Evolutionary conservation across 2,888 invertebrate genomes (phyloP).

Genomic region (Apocheima hispidaria): DNA sequence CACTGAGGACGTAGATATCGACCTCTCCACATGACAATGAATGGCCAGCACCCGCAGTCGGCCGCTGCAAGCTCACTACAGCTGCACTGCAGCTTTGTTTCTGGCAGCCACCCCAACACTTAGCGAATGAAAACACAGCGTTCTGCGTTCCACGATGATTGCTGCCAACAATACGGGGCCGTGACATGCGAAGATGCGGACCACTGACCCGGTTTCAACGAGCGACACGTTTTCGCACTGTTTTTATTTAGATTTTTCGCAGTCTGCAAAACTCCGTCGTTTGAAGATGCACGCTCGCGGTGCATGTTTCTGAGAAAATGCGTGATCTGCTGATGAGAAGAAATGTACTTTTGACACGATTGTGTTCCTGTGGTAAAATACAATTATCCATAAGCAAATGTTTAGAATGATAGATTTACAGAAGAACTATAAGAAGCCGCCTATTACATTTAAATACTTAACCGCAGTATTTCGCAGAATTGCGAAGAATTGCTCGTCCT

Average conservation of each 20-base stretch:
- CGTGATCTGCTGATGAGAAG: conserved; percentile 28
- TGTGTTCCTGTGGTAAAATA: neutral
- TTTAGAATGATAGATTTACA: too few species aligned
- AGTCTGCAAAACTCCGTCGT: conserved; percentile 26
- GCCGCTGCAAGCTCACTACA: conserved; percentile 78
- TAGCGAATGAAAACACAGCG: conserved; percentile 53
- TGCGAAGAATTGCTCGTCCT: too few species aligned
- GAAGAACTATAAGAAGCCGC: too few species aligned
- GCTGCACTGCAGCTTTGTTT: conserved; percentile 86
- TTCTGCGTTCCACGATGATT: conserved; percentile 50
- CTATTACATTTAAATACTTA: too few species aligned
- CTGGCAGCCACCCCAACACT: conserved; percentile 76
- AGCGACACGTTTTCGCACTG: conserved; percentile 43
- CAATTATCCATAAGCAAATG: neutral
- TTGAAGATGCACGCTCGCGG: conserved; percentile 35
- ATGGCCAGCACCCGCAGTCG: conserved; percentile 72
- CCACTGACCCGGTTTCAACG: conserved; percentile 61
- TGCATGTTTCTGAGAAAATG: conserved; percentile 4
- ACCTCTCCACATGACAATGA: conserved; percentile 74
- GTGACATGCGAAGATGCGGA: conserved; percentile 54
- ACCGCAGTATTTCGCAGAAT: too few species aligned
- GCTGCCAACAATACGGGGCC: conserved; percentile 52
- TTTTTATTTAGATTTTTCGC: conserved; percentile 32
- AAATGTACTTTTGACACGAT: neutral
- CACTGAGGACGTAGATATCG: conserved; percentile 74